Evolutionary conservation across 92 coral and sea anemone genomes (phyloP), one percentile per base, ranked within the genome.

Genomic region (Epizoanthus scotinus): DNA sequence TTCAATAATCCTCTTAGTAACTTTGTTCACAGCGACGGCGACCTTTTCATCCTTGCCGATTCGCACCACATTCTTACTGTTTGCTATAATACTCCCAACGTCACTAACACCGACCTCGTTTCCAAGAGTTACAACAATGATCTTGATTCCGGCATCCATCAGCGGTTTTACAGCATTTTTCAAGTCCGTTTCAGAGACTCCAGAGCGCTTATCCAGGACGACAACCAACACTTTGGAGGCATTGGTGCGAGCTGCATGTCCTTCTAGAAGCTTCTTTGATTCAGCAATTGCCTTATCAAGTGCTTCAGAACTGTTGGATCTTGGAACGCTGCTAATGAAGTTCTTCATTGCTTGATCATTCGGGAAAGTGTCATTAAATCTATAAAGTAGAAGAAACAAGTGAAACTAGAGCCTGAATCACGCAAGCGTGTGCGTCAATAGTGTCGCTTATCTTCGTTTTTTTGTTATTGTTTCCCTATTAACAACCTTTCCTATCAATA

Each of bases 281-380:
- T 34, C 28, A 6, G n/a, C 56, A 28, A 73, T 73, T 50, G 79
- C 79, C 3, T 73, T 3, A 34, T 21, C 36, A 34, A 56, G 66
- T 56, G 36, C 54, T 57, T 73, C 54, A 19, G 67, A 73, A 29
- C 79, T 34, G 65, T 28, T 27, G 8, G 64, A 15, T 31, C 60
- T 73, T 26, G 34, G 67, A 27, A 29, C 34, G 25, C 12, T 57
- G 53, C 59, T 73, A 25, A 73, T 73, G 34, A 10, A 57, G 8
- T 38, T 73, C 66, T 73, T 73, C 24, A 56, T 55, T 4, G 79
- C 34, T 9, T 73, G 50, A 8, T 73, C 79, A 31, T 73, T 73
- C 50, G 79, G 79, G 40, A 73, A 73, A 1, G 79, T 73, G 21
- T 73, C 64, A 34, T 57, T 73, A 73, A 73, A 73, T 1, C 79